These are phyloP conservation scores for Elysia chlorotica DNA, from an alignment of 1,140 invertebrate species.

Conservation along the genomic window DNA sequence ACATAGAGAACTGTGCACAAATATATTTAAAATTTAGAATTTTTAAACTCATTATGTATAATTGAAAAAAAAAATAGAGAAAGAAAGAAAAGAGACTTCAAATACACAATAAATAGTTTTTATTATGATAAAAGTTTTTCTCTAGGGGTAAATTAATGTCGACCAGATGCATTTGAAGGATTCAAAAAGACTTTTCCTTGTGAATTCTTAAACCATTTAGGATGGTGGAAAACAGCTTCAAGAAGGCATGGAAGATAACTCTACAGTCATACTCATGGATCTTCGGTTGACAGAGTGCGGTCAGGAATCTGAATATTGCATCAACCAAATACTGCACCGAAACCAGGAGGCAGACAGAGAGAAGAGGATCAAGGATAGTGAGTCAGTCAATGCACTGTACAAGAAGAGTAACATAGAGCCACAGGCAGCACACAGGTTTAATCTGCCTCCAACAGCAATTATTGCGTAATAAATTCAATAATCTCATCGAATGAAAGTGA, in stretches of 20 bases:
- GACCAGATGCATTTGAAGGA: no score
- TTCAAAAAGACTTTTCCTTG: no score
- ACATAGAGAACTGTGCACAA: no score
- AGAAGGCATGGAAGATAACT: constrained; percentile 61
- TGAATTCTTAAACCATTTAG: no score
- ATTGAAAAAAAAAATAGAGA: no score
- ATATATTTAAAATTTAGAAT: no score
- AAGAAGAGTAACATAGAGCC: constrained; percentile 40
- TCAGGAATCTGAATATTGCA: constrained; percentile 60
- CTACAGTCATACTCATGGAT: constrained; percentile 57
- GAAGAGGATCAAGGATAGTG: constrained; percentile 33
- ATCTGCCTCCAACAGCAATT: constrained; percentile 23
- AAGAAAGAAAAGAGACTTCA: no score
- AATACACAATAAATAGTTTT: no score
- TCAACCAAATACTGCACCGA: constrained; percentile 56
- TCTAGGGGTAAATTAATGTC: no score
- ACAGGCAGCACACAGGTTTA: constrained; percentile 49
- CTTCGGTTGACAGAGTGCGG: constrained; percentile 61
- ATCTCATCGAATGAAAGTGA: background rate
- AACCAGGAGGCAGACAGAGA: constrained; percentile 57
- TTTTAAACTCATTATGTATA: no score
- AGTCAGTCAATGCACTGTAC: constrained; percentile 19
- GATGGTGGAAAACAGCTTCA: constrained; percentile 62
- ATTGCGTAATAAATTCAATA: background rate
- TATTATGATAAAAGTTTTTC: no score